Evolutionary conservation across 2,888 invertebrate genomes (phyloP).

Genomic region (Trichogramma dendrolimi): DNA sequence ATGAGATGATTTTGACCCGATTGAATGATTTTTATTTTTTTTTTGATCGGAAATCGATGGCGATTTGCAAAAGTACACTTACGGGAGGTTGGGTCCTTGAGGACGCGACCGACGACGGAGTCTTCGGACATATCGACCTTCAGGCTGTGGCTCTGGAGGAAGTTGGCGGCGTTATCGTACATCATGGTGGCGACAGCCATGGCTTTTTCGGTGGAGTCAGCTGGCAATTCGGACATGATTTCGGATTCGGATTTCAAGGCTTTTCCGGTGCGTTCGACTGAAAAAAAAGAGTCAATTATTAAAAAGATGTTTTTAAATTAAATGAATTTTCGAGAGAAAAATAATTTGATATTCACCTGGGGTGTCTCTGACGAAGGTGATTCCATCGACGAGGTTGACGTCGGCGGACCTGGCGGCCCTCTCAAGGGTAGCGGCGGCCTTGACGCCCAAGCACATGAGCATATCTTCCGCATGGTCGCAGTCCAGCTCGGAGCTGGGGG

Average conservation of each 20-base stretch:
- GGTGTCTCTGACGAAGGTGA: constrained; percentile 54
- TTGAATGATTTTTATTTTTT: too few species aligned
- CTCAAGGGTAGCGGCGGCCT: constrained; percentile 57
- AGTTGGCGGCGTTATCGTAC: constrained; percentile 56
- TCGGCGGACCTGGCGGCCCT: constrained; percentile 58
- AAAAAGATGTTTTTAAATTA: not conserved
- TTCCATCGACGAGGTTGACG: constrained; percentile 59
- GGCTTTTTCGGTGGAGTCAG: constrained; percentile 55
- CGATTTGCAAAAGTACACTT: too few species aligned
- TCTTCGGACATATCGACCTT: constrained; percentile 55
- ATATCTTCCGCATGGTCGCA: constrained; percentile 54
- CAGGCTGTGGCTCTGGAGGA: constrained; percentile 61
- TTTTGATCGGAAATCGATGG: too few species aligned
- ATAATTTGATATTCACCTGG: constrained; percentile 41
- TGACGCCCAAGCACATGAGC: constrained; percentile 59
- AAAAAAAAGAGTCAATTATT: constrained; percentile 15
- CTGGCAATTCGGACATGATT: constrained; percentile 56
- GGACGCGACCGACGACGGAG: too few species aligned
- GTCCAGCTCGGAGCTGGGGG: constrained; percentile 34
- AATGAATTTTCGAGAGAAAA: too few species aligned
- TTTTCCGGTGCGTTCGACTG: constrained; percentile 46
- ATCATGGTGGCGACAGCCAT: constrained; percentile 58
- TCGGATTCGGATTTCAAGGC: constrained; percentile 51
- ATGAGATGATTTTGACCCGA: too few species aligned
- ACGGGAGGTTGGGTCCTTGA: too few species aligned